These are phyloP conservation scores for Brotula barbata DNA, from an alignment of 2,797 vertebrate species.

Conservation along the genomic window DNA sequence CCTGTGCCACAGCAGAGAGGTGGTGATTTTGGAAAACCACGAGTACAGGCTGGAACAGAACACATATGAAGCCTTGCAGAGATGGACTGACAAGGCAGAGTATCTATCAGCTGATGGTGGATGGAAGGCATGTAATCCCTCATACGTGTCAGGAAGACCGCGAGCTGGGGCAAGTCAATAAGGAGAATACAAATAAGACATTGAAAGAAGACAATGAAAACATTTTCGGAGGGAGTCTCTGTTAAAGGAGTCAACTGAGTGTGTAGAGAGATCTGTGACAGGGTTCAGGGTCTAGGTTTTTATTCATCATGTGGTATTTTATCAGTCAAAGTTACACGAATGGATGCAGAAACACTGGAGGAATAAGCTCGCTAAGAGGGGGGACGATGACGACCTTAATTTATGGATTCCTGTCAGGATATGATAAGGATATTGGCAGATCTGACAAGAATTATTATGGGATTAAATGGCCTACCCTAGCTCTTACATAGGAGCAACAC, in stretches of 20 bases:
- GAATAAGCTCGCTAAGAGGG: too few relatives aligned
- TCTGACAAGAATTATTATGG: too few relatives aligned
- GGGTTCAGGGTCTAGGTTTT: slow-evolving; percentile 35
- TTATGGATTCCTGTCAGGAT: too few relatives aligned
- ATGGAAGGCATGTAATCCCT: slow-evolving; percentile 87
- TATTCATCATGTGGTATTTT: slow-evolving; percentile 52
- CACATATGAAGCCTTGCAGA: slow-evolving; percentile 70
- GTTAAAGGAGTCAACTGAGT: slow-evolving; percentile 33
- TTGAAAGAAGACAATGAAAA: slow-evolving; percentile 28
- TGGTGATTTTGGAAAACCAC: slow-evolving; percentile 79
- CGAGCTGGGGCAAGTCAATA: slow-evolving; percentile 69
- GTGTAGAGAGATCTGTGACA: slow-evolving; percentile 23
- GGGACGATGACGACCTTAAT: too few relatives aligned
- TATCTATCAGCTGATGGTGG: slow-evolving; percentile 81
- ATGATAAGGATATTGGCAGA: too few relatives aligned
- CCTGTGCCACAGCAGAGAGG: slow-evolving; percentile 79
- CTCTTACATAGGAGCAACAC: too few relatives aligned
- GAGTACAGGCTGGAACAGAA: slow-evolving; percentile 54
- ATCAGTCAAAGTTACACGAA: too few relatives aligned
- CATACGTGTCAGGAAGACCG: slow-evolving; percentile 84
- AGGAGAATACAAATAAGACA: slow-evolving; percentile 16
- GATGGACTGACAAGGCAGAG: slow-evolving; percentile 66
- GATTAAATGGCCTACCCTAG: too few relatives aligned
- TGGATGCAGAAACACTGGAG: slow-evolving; percentile 76
- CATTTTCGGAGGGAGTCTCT: slow-evolving; percentile 32